Conservation (phyloP, 2,888 invertebrate species). For the Syrphus vitripennis region DNA sequence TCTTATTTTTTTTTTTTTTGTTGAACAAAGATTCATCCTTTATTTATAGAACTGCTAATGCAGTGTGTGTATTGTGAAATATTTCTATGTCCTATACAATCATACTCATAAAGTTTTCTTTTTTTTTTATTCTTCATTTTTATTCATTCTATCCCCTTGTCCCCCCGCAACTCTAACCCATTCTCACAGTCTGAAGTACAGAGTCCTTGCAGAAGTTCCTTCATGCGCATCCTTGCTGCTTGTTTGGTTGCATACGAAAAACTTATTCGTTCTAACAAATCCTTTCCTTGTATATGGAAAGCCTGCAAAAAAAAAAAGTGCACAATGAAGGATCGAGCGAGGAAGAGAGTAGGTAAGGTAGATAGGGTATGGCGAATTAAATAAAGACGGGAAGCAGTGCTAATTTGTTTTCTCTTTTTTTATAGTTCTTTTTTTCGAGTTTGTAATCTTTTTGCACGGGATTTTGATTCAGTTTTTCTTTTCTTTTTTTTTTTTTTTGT, state of each 20-base stretch:
- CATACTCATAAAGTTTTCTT: background rate
- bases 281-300: background rate
- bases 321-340: background rate
- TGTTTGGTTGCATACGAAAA: slow-evolving; percentile 12
- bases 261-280: slow-evolving; percentile 15
- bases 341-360: background rate
- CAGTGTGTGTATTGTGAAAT: slow-evolving; percentile 42
- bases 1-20: background rate
- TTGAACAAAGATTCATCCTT: slow-evolving; percentile 3
- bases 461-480: slow-evolving; percentile 10
- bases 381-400: slow-evolving; percentile 64
- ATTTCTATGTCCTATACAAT: slow-evolving; percentile 36
- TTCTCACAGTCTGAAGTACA: background rate
- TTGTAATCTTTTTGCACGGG: slow-evolving; percentile 55
- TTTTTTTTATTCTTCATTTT: background rate
- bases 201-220: background rate
- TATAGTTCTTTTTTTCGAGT: slow-evolving; percentile 16
- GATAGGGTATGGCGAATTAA: slow-evolving; percentile 38
- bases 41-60: slow-evolving; percentile 65
- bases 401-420: slow-evolving; percentile 67
- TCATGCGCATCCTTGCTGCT: slow-evolving; percentile 28
- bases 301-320: background rate
- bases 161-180: background rate
- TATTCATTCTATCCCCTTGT: background rate
- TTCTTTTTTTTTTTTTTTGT: slow-evolving; percentile 16